Percentiles rank a stretch among this genome's conserved stretches.
Evolutionary conservation across 1,140 invertebrate species (phyloP).

Genomic region (Ceratina calcarata): DNA sequence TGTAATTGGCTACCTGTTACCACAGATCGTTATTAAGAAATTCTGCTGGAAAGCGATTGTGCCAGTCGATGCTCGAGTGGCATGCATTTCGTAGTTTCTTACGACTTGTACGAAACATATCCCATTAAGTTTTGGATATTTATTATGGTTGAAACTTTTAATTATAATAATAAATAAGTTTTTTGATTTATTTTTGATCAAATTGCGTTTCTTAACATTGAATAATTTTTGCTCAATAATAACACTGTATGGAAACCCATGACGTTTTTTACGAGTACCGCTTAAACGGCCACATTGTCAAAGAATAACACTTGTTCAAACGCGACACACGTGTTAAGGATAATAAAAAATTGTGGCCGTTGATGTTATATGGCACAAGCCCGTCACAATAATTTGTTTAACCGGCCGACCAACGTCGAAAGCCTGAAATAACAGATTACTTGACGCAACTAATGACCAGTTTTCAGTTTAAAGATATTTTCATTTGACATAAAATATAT

Average conservation of each 20-base stretch:
- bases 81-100: not conserved
- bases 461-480: too few relatives aligned
- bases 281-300: slow-evolving; percentile 29
- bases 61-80: not conserved
- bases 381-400: slow-evolving; percentile 20
- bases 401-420: not conserved
- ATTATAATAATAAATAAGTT: too few relatives aligned
- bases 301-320: slow-evolving; percentile 35
- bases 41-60: slow-evolving; percentile 4
- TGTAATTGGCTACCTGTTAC: slow-evolving; percentile 37
- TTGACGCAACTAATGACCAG: not conserved
- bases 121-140: too few relatives aligned
- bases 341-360: slow-evolving; percentile 12
- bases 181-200: too few relatives aligned
- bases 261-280: slow-evolving; percentile 12
- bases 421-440: not conserved
- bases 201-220: not conserved
- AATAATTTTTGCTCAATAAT: not conserved
- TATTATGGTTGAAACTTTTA: too few relatives aligned
- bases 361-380: not conserved
- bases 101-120: not conserved
- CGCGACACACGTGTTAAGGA: slow-evolving; percentile 4
- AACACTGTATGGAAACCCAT: not conserved
- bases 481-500: too few relatives aligned
- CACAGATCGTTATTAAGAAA: slow-evolving; percentile 6